Evolutionary conservation across 2,113 vertebrate species (phyloP), one percentile per base, ranked within the genome.

Genomic region (Cryptotis parvus): DNA sequence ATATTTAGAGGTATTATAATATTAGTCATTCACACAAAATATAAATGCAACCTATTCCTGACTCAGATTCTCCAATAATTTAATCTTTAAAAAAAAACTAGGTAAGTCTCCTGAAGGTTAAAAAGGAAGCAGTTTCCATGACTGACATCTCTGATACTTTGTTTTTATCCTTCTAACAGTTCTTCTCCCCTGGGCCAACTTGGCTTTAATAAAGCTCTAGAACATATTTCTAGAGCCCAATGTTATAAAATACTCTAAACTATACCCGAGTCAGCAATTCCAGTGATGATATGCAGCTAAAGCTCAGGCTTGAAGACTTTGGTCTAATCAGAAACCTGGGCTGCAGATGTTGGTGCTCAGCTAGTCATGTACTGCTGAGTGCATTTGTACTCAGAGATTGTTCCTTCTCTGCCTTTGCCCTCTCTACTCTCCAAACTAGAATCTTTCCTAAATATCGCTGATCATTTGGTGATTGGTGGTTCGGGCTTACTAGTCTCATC

Each of bases 341-440:
- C 74, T 70, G 33, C 20, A 65, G 29, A 20, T 27, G 7, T 6
- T 33, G 61, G 9, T 16, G 20, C 20, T 3, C 8, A 26, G 24
- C 29, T 29, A 24, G 26, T 7, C 70, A n/a, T n/a, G n/a, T n/a
- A n/a, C n/a, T n/a, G n/a, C n/a, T n/a, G n/a, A n/a, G n/a, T n/a
- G n/a, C n/a, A 37, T 63, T 7, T 2, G 3, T 0, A 0, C 39
- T 58, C 0, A 0, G 1, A 3, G 8, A 16, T 16, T 12, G 27
- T 6, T 63, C 39, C 49, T 41, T 74, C 55, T 43, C 63, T 43
- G 5, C 29, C 45, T 65, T 33, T 7, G 9, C 10, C 10, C 26
- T 72, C 63, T 33, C 37, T 78, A 31, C 24, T 70, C 12, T 58
- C n/a, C 63, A 76, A 52, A 69, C 20, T 29, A 74, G 73, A 70